Evolutionary conservation across 2,888 invertebrate species (phyloP).

Genomic region (Drosophila ustulata): DNA sequence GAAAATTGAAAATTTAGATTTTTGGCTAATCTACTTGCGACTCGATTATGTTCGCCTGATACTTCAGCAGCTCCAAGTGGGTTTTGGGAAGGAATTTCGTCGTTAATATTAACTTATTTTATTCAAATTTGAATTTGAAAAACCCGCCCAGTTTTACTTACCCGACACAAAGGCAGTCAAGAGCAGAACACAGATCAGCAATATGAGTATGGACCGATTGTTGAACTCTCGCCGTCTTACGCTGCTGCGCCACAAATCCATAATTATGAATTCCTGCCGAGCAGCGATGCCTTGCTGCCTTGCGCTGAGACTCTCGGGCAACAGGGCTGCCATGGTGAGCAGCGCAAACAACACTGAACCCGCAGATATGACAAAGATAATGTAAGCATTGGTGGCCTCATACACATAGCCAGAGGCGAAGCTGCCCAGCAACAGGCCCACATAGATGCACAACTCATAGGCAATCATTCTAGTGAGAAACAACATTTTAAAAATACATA

Average conservation of each 20-base stretch:
- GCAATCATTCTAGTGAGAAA: slow-evolving; percentile 86
- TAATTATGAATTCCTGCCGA: slow-evolving; percentile 30
- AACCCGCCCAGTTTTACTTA: background rate
- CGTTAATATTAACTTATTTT: too few species aligned
- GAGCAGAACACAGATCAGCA: slow-evolving; percentile 69
- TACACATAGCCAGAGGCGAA: slow-evolving; percentile 87
- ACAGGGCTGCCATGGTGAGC: slow-evolving; percentile 60
- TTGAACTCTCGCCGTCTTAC: slow-evolving; percentile 63
- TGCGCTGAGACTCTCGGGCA: slow-evolving; percentile 79
- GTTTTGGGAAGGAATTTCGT: too few species aligned
- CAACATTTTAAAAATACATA: background rate
- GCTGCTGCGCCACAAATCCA: slow-evolving; percentile 76
- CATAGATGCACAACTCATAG: slow-evolving; percentile 87
- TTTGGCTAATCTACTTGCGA: too few species aligned
- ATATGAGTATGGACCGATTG: slow-evolving; percentile 74
- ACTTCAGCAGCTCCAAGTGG: too few species aligned
- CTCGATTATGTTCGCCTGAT: too few species aligned
- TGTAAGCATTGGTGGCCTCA: slow-evolving; percentile 75
- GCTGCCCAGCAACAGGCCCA: slow-evolving; percentile 88
- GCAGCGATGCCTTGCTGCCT: background rate
- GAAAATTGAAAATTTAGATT: too few species aligned
- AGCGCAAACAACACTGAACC: slow-evolving; percentile 61
- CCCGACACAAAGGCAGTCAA: slow-evolving; percentile 76
- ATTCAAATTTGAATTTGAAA: too few species aligned
- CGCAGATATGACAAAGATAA: slow-evolving; percentile 78